Conservation (phyloP, 2,888 invertebrate species). For the Aporophyla nigra region DNA sequence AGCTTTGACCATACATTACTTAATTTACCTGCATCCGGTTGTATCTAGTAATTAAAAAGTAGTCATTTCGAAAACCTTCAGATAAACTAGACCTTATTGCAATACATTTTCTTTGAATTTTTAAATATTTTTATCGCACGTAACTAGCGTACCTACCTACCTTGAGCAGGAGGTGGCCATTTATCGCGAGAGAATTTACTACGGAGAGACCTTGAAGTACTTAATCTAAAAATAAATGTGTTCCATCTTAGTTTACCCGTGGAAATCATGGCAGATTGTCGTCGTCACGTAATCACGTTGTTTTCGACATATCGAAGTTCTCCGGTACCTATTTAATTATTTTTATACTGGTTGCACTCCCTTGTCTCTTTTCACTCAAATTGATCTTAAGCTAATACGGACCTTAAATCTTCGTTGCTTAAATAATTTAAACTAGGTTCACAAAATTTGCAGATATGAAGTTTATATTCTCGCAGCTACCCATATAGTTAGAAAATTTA, state of each 20-base stretch:
- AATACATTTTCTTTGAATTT: not conserved
- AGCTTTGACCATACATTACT: not conserved
- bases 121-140: not conserved
- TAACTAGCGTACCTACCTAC: not conserved
- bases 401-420: not conserved
- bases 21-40: not conserved
- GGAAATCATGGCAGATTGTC: conserved; percentile 23
- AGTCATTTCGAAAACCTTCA: not conserved
- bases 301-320: conserved; percentile 13
- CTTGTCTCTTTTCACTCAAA: not conserved
- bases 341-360: not conserved
- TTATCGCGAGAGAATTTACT: not conserved
- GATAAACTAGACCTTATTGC: not conserved
- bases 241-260: conserved; percentile 10
- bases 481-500: conserved; percentile 70
- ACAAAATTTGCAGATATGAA: conserved; percentile 72
- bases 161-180: not conserved
- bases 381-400: not conserved
- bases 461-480: conserved; percentile 47
- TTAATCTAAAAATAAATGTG: conserved; percentile 24
- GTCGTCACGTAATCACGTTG: conserved; percentile 9
- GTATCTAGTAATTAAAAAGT: not conserved
- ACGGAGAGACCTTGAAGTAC: not conserved
- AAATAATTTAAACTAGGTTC: conserved; percentile 28
- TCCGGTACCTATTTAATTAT: not conserved